Percentiles rank a stretch among this genome's conserved stretches.
Conservation (phyloP, 2,797 vertebrate genomes). For the Toxotes lorentzi region DNA sequence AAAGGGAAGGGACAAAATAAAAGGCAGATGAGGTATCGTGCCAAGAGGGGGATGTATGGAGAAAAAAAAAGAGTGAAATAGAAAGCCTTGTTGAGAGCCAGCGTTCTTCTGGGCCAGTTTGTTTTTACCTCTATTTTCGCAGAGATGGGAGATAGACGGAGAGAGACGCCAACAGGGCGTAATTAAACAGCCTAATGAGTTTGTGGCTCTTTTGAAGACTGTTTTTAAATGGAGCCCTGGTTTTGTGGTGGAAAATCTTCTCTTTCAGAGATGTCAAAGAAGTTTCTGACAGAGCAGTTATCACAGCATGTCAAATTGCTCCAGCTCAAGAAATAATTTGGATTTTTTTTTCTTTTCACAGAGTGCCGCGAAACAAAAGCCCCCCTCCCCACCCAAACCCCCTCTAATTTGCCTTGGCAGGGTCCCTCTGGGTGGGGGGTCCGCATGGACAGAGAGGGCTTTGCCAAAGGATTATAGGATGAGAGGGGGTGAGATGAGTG, state of each 20-base stretch:
- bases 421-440: conserved; percentile 88
- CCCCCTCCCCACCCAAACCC: conserved; percentile 47
- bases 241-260: conserved; percentile 93
- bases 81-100: conserved; percentile 65
- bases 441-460: conserved; percentile 85
- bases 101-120: conserved; percentile 80
- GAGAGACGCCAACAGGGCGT: conserved; percentile 85
- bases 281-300: conserved; percentile 98
- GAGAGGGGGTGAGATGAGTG: conserved; percentile 73
- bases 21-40: conserved; percentile 71
- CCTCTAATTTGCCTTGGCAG: conserved; percentile 89
- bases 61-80: conserved; percentile 53
- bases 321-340: conserved; percentile 94
- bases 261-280: conserved; percentile 95
- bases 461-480: conserved; percentile 84
- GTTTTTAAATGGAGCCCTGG: conserved; percentile 88
- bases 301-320: conserved; percentile 99
- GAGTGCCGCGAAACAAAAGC: conserved; percentile 94
- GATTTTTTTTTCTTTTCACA: conserved; percentile 87
- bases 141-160: conserved; percentile 73
- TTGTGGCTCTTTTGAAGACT: conserved; percentile 93
- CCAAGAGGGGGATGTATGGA: conserved; percentile 50
- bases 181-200: conserved; percentile 99
- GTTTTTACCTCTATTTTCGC: conserved; percentile 84
- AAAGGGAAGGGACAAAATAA: conserved; percentile 68